Percentiles rank a stretch among this genome's conserved stretches.
Conservation (phyloP, 2,113 vertebrate genomes). For the Solenodon paradoxus region DNA sequence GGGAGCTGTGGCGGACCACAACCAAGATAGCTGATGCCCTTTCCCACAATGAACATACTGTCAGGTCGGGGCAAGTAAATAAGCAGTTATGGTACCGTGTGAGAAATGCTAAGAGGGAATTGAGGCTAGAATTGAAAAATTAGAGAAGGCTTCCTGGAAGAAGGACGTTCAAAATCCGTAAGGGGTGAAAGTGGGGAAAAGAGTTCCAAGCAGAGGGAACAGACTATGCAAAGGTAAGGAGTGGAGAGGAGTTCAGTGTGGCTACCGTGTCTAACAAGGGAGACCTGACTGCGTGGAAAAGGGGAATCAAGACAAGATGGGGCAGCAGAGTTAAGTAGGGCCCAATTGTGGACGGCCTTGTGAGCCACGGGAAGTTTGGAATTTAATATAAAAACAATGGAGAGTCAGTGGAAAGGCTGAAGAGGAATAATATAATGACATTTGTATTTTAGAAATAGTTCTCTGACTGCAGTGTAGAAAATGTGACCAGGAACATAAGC, state of each 20-base stretch:
- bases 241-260: background rate
- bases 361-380: background rate
- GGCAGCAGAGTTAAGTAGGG: background rate
- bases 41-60: background rate
- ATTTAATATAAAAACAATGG: background rate
- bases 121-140: background rate
- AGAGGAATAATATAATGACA: fast-evolving
- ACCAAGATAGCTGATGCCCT: background rate
- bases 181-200: background rate
- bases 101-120: background rate
- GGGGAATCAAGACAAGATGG: background rate
- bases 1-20: background rate
- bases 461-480: background rate
- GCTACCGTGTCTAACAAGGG: background rate
- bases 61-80: background rate
- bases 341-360: fast-evolving
- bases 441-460: background rate
- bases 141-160: background rate
- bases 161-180: background rate
- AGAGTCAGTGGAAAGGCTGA: background rate
- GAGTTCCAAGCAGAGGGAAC: background rate
- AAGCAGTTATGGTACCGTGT: background rate
- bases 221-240: background rate
- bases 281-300: background rate
- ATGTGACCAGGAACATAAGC: too few relatives aligned